Conservation (phyloP, 2,888 invertebrate species). For the Cheiracanthium punctorium region DNA sequence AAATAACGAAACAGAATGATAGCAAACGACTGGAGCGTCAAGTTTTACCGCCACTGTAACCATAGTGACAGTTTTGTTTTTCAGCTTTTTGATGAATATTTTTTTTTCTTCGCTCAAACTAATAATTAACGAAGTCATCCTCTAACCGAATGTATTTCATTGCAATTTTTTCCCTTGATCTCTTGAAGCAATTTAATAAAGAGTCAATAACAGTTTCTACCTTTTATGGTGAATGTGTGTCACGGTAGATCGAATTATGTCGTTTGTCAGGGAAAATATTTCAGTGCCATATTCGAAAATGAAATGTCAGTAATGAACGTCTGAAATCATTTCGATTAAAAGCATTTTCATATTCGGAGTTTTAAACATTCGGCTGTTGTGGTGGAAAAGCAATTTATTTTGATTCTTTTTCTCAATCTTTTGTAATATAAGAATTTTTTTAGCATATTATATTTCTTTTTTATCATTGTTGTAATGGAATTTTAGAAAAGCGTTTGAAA, state of each 20-base stretch:
- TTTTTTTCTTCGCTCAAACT: slow-evolving; percentile 22
- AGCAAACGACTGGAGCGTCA: slow-evolving; percentile 51
- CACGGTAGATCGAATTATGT: slow-evolving; percentile 18
- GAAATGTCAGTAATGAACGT: background rate
- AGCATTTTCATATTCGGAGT: no score
- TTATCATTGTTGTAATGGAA: no score
- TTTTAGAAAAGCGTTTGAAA: no score
- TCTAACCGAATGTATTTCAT: slow-evolving; percentile 29
- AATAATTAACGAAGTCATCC: slow-evolving; percentile 59
- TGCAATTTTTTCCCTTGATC: slow-evolving; percentile 27
- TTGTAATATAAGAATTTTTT: no score
- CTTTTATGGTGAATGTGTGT: slow-evolving; percentile 43
- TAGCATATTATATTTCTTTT: no score
- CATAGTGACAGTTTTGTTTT: slow-evolving; percentile 39
- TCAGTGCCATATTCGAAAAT: background rate
- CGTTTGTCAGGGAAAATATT: background rate
- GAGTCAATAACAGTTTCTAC: background rate
- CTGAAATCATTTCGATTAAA: no score
- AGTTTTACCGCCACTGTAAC: slow-evolving; percentile 62
- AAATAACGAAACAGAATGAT: slow-evolving; percentile 11
- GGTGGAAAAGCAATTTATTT: no score
- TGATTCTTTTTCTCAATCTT: no score
- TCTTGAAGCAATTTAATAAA: slow-evolving; percentile 14
- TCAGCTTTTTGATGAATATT: slow-evolving; percentile 13
- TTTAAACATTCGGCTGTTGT: no score